Percentiles rank a stretch among this genome's conserved stretches.
phyloP scores from a whole-genome alignment of 2,888 invertebrate genomes.

The Melinaea marsaeus region DNA sequence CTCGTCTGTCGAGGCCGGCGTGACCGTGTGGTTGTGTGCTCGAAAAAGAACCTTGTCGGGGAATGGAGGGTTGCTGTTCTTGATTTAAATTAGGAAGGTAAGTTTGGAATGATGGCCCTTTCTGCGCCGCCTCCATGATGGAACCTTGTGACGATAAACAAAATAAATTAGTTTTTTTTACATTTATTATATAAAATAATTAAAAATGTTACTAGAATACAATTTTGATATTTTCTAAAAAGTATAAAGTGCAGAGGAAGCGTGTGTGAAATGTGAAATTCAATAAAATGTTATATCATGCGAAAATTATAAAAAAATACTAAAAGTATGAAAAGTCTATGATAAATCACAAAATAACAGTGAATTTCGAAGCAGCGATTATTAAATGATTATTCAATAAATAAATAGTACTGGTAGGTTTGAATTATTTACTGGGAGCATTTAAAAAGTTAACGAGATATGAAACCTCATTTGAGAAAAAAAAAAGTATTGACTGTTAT shows the following conservation, averaged over 20 bases:
- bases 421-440: no score
- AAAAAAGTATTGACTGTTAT: neutral
- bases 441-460: no score
- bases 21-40: constrained; percentile 42
- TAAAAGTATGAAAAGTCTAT: neutral
- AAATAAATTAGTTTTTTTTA: constrained; percentile 3
- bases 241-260: neutral
- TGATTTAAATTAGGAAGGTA: constrained; percentile 60
- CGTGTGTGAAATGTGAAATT: constrained; percentile 1
- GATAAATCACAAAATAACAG: constrained; percentile 4
- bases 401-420: no score
- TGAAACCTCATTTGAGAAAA: neutral
- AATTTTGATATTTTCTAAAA: constrained; percentile 1
- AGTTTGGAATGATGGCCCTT: constrained; percentile 74
- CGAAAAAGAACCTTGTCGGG: constrained; percentile 56
- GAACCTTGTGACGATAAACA: constrained; percentile 63
- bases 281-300: neutral
- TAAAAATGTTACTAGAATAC: neutral
- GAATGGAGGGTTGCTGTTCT: constrained; percentile 49
- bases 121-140: constrained; percentile 85
- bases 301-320: neutral
- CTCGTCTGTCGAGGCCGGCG: constrained; percentile 53
- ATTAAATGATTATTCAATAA: neutral
- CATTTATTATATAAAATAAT: neutral
- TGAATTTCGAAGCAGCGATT: neutral